A percentile compares a stretch with the other conserved stretches of the same genome.
Conservation (phyloP, 1,140 invertebrate species). For the Bursaphelenchus mucronatus region DNA sequence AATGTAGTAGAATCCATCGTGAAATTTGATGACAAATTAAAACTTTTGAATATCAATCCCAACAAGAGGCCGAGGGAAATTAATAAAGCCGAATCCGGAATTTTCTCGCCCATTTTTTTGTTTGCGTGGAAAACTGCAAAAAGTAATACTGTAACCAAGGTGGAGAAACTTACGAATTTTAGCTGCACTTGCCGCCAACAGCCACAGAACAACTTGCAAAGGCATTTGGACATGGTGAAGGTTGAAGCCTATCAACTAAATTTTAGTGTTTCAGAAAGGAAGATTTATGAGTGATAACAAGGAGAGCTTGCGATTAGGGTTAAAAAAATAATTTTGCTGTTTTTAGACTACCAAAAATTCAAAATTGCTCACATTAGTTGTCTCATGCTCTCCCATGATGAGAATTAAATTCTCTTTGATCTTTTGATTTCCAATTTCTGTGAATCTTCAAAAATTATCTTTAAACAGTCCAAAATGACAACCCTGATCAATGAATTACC, state of each 20-base stretch:
- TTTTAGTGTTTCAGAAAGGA: too few species aligned
- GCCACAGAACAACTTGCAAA: constrained; percentile 48
- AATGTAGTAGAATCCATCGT: constrained; percentile 47
- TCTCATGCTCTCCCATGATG: too few species aligned
- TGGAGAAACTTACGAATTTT: constrained; percentile 50
- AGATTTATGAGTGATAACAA: too few species aligned
- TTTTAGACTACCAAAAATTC: too few species aligned
- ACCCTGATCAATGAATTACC: too few species aligned
- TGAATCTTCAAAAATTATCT: too few species aligned
- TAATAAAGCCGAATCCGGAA: constrained; percentile 54
- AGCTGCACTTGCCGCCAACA: constrained; percentile 51
- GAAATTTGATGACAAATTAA: constrained; percentile 45
- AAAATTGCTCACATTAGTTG: too few species aligned
- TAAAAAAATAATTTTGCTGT: too few species aligned
- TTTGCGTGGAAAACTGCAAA: constrained; percentile 56
- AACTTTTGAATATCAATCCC: constrained; percentile 37
- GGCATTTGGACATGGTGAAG: constrained; percentile 46
- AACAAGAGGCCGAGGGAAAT: constrained; percentile 55
- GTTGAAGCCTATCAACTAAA: constrained; percentile 45
- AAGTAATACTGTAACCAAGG: not conserved
- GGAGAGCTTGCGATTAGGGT: too few species aligned
- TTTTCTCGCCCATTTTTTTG: constrained; percentile 49
- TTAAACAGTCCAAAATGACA: too few species aligned
- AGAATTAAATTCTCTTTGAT: too few species aligned
- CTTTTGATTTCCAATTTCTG: too few species aligned